Percentiles rank a stretch among this genome's conserved stretches.
phyloP scores from a whole-genome alignment of 2,888 invertebrate genomes.

The Cheilosia impressa region DNA sequence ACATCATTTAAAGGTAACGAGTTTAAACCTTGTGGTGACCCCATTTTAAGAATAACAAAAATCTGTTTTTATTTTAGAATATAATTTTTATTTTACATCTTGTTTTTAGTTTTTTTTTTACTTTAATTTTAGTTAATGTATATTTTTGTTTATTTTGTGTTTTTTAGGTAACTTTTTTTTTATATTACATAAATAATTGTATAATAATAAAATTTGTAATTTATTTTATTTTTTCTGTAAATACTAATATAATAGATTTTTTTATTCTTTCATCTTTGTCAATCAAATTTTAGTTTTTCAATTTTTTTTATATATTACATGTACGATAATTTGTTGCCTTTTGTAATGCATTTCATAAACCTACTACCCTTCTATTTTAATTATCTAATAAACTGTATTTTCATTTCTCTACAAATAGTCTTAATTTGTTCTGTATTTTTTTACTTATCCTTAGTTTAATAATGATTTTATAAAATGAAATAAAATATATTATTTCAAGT shows the following conservation, averaged over 20 bases:
- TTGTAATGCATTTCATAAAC: conserved; percentile 23
- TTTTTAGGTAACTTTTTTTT: conserved; percentile 58
- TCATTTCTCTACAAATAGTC: conserved; percentile 56
- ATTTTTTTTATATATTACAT: conserved; percentile 55
- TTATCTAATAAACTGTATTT: conserved; percentile 59
- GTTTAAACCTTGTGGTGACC: no score
- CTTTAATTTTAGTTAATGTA: conserved; percentile 46
- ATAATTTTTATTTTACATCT: conserved; percentile 64
- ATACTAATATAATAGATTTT: conserved; percentile 55
- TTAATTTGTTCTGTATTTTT: conserved; percentile 19
- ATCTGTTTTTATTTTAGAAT: conserved; percentile 46
- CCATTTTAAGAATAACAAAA: no score
- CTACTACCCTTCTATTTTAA: conserved; percentile 37
- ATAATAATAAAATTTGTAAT: conserved; percentile 70
- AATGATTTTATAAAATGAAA: conserved; percentile 25
- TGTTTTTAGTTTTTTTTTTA: conserved; percentile 46
- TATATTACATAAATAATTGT: conserved; percentile 67
- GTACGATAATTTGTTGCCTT: conserved; percentile 28
- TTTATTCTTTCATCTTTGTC: conserved; percentile 29
- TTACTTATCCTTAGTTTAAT: conserved; percentile 24
- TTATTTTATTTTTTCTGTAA: conserved; percentile 29
- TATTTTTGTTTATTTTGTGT: conserved; percentile 36
- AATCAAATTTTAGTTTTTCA: conserved; percentile 30
- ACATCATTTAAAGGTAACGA: no score
- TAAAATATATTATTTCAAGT: neutral